phyloP scores from a whole-genome alignment of 2,888 invertebrate genomes.

The Panopea generosa region DNA sequence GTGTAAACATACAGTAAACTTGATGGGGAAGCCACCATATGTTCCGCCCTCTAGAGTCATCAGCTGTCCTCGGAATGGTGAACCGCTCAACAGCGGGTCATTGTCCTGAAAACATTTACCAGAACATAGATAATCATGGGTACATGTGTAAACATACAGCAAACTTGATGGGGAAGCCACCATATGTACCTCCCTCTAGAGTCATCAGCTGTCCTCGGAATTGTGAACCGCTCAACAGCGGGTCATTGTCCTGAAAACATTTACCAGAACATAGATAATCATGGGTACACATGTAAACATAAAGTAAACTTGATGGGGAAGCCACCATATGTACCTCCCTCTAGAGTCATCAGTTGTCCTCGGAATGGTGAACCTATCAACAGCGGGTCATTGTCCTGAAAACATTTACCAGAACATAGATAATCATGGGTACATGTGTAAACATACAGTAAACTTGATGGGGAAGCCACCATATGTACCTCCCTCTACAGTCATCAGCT shows the following conservation, averaged over 20 bases:
- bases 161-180: slow-evolving; percentile 94
- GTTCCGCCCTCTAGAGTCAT: slow-evolving; percentile 87
- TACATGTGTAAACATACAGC: too few species aligned
- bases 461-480: slow-evolving; percentile 92
- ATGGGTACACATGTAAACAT: too few species aligned
- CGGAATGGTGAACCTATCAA: slow-evolving; percentile 84
- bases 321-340: slow-evolving; percentile 89
- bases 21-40: slow-evolving; percentile 92
- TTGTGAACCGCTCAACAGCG: slow-evolving; percentile 84
- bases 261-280: too few species aligned
- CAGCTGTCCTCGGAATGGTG: slow-evolving; percentile 82
- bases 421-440: too few species aligned
- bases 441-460: too few species aligned
- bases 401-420: too few species aligned
- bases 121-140: slow-evolving; percentile 5
- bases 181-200: slow-evolving; percentile 87
- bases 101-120: slow-evolving; percentile 84
- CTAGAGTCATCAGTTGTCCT: slow-evolving; percentile 83
- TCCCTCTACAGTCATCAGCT: slow-evolving; percentile 85
- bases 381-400: slow-evolving; percentile 85
- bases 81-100: slow-evolving; percentile 85
- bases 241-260: slow-evolving; percentile 85
- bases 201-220: slow-evolving; percentile 83
- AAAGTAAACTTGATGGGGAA: slow-evolving; percentile 95
- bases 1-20: slow-evolving; percentile 94